phyloP scores from a whole-genome alignment of 2,888 invertebrate genomes.

The Eupeodes latifasciatus region DNA sequence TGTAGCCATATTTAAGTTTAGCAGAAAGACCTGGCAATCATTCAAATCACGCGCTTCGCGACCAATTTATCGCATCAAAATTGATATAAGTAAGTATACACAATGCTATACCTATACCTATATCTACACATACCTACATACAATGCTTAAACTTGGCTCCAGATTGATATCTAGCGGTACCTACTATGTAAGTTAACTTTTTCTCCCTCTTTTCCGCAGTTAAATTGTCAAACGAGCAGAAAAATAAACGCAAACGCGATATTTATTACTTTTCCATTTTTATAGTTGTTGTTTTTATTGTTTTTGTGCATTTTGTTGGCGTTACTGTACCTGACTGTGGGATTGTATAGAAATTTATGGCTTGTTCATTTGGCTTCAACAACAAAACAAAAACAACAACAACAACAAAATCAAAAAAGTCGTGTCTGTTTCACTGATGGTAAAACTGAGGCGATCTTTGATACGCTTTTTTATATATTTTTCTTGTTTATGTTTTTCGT shows the following conservation, averaged over 20 bases:
- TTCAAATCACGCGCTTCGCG: slow-evolving; percentile 71
- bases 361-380: slow-evolving; percentile 51
- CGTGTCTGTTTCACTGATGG: slow-evolving; percentile 28
- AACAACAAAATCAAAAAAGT: neutral
- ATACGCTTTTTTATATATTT: slow-evolving; percentile 7
- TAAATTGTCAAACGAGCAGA: slow-evolving; percentile 71
- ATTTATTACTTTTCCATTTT: slow-evolving; percentile 56
- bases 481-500: slow-evolving; percentile 20
- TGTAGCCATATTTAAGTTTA: neutral
- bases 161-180: slow-evolving; percentile 41
- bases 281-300: slow-evolving; percentile 29
- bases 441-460: slow-evolving; percentile 10
- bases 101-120: neutral
- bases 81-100: neutral
- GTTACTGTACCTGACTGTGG: slow-evolving; percentile 35
- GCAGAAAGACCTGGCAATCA: slow-evolving; percentile 62
- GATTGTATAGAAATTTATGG: slow-evolving; percentile 59
- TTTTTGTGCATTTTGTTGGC: slow-evolving; percentile 23
- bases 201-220: slow-evolving; percentile 35
- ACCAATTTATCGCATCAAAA: slow-evolving; percentile 70
- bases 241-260: slow-evolving; percentile 62
- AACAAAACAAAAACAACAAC: neutral
- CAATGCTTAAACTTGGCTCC: slow-evolving; percentile 41
- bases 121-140: neutral
- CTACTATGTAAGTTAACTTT: neutral